Evolutionary conservation across 2,888 invertebrate species (phyloP), one percentile per base, ranked within the genome.

Genomic region (Dryobota labecula): DNA sequence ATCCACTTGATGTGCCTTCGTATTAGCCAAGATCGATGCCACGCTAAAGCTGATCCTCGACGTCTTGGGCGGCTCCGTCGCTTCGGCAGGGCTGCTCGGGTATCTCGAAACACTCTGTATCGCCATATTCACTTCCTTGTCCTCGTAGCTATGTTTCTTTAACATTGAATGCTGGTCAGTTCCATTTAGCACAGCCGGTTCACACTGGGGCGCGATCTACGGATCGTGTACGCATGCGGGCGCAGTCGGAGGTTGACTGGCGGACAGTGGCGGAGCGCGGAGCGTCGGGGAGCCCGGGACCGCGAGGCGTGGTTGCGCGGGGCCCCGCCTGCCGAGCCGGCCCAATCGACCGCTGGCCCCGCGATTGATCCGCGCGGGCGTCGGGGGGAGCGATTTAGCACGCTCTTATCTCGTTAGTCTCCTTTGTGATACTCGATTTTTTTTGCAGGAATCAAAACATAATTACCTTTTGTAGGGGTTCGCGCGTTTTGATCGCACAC

Each of bases 11-110:
- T 94, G 96, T 3, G 97, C 97, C 91, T 98, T 97, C 38, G 98
- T 97, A 88, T 99, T 98, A 24, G 98, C 97, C 84, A 99, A 94
- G 82, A 98, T 96, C 1, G 98, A 98, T 9, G 98, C 98, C 84
- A 99, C 98, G 94, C 98, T 98, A 96, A 99, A 99, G 94, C 97
- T 97, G 89, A 97, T 97, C 86, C 97, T 96, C 80, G 97, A 97
- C 78, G 97, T 96, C 90, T 97, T 97, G 24, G 96, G 95, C 2
- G 95, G 95, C 73, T 95, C 97, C 82, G 97, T 97, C 80, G 97
- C 97, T 90, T 97, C 97, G 88, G 97, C 97, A 81, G 97, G 96
- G 92, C 97, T 96, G 94, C 97, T 96, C 84, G 97, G 97, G 94
- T 97, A 97, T 87, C 97, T 97, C 88, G 97, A 97, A 92, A 97